Evolutionary conservation across 2,113 vertebrate species (phyloP).

Genomic region (Tretioscincus oriximinensis): DNA sequence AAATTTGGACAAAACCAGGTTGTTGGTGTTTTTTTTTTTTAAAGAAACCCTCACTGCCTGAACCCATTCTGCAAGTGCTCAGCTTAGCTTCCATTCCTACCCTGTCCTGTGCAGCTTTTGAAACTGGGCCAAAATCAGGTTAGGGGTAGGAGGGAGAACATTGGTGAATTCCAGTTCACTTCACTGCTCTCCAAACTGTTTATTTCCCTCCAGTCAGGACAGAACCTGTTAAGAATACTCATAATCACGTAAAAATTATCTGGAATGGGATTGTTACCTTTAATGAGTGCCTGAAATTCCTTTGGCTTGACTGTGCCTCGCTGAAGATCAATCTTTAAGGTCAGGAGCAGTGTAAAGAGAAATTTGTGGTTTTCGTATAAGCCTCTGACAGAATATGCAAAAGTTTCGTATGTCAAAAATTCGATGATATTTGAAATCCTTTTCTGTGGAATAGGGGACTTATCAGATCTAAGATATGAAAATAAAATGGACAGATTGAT

Average conservation of each 20-base stretch:
- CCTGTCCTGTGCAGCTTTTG: too few species aligned
- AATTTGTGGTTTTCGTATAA: constrained; percentile 79
- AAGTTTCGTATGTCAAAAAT: constrained; percentile 71
- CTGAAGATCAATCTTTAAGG: constrained; percentile 79
- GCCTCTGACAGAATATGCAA: constrained; percentile 74
- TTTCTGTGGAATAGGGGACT: constrained; percentile 74
- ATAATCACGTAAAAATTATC: background rate
- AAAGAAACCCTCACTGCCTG: too few species aligned
- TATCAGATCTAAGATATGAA: constrained; percentile 69
- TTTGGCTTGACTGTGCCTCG: constrained; percentile 66
- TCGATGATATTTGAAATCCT: constrained; percentile 78
- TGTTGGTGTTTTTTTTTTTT: too few species aligned
- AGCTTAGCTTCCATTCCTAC: too few species aligned
- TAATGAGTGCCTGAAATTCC: constrained; percentile 77
- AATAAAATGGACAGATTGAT: constrained; percentile 3
- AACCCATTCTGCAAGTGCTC: too few species aligned
- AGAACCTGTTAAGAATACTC: background rate
- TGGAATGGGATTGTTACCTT: constrained; percentile 57
- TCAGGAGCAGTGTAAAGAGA: constrained; percentile 75
- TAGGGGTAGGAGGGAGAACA: too few species aligned
- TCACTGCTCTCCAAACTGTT: too few species aligned
- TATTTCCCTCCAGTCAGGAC: too few species aligned
- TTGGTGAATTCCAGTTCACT: too few species aligned
- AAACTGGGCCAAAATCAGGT: too few species aligned
- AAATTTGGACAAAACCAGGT: too few species aligned